Percentiles rank a stretch among this genome's conserved stretches.
Evolutionary conservation across 1,140 invertebrate species (phyloP).

Genomic region (Patella vulgata): DNA sequence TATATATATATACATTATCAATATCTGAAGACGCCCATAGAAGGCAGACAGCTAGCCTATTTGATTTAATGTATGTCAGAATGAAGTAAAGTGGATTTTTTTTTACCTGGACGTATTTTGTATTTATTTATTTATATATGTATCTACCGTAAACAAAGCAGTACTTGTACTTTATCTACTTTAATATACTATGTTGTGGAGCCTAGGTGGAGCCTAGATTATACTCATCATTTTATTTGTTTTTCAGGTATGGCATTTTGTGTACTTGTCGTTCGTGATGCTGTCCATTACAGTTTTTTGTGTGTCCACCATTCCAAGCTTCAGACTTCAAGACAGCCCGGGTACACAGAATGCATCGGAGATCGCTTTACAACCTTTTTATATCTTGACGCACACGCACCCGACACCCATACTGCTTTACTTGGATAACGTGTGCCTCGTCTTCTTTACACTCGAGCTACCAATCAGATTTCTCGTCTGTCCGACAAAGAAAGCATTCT

Average conservation of each 20-base stretch:
- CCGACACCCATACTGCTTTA: conserved; percentile 12
- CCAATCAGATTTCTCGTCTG: conserved; percentile 11
- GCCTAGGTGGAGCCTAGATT: too few species aligned
- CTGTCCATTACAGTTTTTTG: conserved; percentile 24
- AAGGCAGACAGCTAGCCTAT: too few species aligned
- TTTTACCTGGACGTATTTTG: too few species aligned
- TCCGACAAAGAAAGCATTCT: conserved; percentile 15
- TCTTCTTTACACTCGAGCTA: conserved; percentile 25
- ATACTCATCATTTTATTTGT: background rate
- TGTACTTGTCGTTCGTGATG: conserved; percentile 21
- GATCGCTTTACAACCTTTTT: background rate
- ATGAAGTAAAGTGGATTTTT: too few species aligned
- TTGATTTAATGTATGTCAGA: too few species aligned
- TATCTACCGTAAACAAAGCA: too few species aligned
- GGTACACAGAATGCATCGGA: background rate
- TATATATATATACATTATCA: too few species aligned
- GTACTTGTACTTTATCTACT: too few species aligned
- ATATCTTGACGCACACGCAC: conserved; percentile 9
- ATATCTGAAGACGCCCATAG: too few species aligned
- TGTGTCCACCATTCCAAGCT: conserved; percentile 13
- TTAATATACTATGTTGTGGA: too few species aligned
- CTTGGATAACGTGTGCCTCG: conserved; percentile 18
- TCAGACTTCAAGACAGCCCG: conserved; percentile 6
- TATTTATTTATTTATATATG: too few species aligned
- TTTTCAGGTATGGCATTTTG: conserved; percentile 22